phyloP scores from a whole-genome alignment of 2,888 invertebrate genomes.

The Tubulanus polymorphus region DNA sequence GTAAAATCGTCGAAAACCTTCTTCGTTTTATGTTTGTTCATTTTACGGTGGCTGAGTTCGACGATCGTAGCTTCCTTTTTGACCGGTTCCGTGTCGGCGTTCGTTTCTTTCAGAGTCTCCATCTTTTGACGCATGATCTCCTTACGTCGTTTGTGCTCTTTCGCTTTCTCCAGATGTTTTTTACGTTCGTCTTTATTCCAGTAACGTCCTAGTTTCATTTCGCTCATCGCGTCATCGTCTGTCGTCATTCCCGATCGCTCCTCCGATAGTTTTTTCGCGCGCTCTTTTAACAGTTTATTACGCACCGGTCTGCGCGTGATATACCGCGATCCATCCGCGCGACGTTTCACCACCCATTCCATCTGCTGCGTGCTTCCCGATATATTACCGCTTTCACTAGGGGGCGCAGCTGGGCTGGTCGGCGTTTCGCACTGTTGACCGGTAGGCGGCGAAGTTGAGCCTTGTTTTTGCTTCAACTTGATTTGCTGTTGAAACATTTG shows the following conservation, averaged over 20 bases:
- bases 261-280: slow-evolving; percentile 65
- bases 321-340: slow-evolving; percentile 73
- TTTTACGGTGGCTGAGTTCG: slow-evolving; percentile 58
- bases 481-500: slow-evolving; percentile 55
- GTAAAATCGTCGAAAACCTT: slow-evolving; percentile 59
- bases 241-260: slow-evolving; percentile 68
- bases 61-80: slow-evolving; percentile 51
- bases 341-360: slow-evolving; percentile 71
- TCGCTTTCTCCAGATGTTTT: slow-evolving; percentile 67
- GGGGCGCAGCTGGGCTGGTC: background rate
- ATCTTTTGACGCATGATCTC: slow-evolving; percentile 42
- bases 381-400: background rate
- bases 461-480: slow-evolving; percentile 24
- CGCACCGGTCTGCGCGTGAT: slow-evolving; percentile 70
- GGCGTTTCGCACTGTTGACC: slow-evolving; percentile 6
- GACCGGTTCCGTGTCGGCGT: slow-evolving; percentile 36
- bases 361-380: slow-evolving; percentile 28
- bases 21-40: slow-evolving; percentile 59
- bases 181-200: slow-evolving; percentile 75
- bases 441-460: slow-evolving; percentile 11
- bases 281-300: slow-evolving; percentile 64
- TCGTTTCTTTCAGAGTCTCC: slow-evolving; percentile 53
- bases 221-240: slow-evolving; percentile 74
- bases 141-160: slow-evolving; percentile 60
- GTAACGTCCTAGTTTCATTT: slow-evolving; percentile 70